These are phyloP conservation scores for Erebia aethiops DNA, from an alignment of 2,888 invertebrate genomes.

Conservation along the genomic window DNA sequence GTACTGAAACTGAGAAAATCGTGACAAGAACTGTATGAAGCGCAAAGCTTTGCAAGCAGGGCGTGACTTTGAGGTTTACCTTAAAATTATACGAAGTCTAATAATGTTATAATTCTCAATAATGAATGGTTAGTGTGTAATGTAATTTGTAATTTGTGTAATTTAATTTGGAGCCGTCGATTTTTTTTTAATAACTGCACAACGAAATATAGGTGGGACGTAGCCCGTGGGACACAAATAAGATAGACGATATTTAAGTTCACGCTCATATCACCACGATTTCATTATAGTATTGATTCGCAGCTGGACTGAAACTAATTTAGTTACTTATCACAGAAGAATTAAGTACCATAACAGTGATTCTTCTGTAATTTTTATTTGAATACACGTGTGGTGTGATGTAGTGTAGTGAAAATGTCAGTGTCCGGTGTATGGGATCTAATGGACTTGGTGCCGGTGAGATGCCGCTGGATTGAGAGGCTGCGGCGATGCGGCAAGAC, in stretches of 20 bases:
- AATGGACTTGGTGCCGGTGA: constrained; percentile 73
- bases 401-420: constrained; percentile 56
- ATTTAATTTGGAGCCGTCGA: too few relatives aligned
- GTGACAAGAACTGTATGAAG: too few relatives aligned
- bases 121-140: too few relatives aligned
- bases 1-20: too few relatives aligned
- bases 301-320: not conserved
- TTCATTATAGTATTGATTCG: not conserved
- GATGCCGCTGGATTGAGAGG: constrained; percentile 75
- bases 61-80: too few relatives aligned
- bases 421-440: constrained; percentile 64
- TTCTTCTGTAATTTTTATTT: not conserved
- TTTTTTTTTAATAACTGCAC: not conserved
- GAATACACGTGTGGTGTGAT: constrained; percentile 1
- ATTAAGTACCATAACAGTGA: not conserved
- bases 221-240: too few relatives aligned
- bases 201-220: not conserved
- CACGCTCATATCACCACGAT: not conserved
- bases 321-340: not conserved
- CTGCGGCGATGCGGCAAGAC: constrained; percentile 77
- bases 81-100: too few relatives aligned
- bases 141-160: too few relatives aligned
- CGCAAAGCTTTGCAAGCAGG: too few relatives aligned
- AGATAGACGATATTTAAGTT: not conserved
- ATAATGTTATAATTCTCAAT: too few relatives aligned